A percentile compares a stretch with the other conserved stretches of the same genome.
phyloP scores from a whole-genome alignment of 2,888 invertebrate genomes.

The Macrophya annulata region DNA sequence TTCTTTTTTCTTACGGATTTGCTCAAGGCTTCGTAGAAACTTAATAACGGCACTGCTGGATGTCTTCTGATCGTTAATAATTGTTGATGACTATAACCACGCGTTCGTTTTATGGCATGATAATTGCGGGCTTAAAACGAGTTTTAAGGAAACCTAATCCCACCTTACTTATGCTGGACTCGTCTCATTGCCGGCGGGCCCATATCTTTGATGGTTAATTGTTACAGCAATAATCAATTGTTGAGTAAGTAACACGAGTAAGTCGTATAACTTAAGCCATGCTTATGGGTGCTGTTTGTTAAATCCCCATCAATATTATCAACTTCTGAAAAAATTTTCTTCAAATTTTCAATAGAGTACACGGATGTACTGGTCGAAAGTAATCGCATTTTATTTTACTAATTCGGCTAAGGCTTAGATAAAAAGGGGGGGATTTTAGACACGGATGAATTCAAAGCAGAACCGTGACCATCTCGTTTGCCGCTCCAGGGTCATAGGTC shows the following conservation, averaged over 20 bases:
- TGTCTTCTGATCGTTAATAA: conserved; percentile 22
- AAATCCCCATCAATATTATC: neutral
- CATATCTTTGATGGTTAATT: neutral
- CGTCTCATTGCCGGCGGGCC: neutral
- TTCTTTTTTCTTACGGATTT: conserved; percentile 11
- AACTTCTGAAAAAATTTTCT: neutral
- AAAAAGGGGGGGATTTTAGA: neutral
- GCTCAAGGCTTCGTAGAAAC: conserved; percentile 28
- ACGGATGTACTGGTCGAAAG: neutral
- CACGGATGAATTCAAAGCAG: conserved; percentile 26
- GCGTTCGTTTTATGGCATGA: conserved; percentile 29
- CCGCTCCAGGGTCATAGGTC: conserved; percentile 60
- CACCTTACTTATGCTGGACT: neutral
- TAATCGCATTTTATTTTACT: neutral
- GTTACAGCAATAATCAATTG: conserved; percentile 22
- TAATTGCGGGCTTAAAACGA: conserved; percentile 34
- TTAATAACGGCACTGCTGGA: conserved; percentile 37
- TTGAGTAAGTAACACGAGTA: neutral
- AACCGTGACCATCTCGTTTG: conserved; percentile 46
- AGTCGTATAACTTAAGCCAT: neutral
- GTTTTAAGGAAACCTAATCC: conserved; percentile 39
- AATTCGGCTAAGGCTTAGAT: neutral
- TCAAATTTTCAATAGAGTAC: neutral
- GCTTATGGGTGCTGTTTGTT: neutral
- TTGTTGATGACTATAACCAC: conserved; percentile 3